Percentiles rank a stretch among this genome's conserved stretches.
These are phyloP conservation scores for Hermetia illucens DNA, from an alignment of 1,140 invertebrate species.

Conservation along the genomic window DNA sequence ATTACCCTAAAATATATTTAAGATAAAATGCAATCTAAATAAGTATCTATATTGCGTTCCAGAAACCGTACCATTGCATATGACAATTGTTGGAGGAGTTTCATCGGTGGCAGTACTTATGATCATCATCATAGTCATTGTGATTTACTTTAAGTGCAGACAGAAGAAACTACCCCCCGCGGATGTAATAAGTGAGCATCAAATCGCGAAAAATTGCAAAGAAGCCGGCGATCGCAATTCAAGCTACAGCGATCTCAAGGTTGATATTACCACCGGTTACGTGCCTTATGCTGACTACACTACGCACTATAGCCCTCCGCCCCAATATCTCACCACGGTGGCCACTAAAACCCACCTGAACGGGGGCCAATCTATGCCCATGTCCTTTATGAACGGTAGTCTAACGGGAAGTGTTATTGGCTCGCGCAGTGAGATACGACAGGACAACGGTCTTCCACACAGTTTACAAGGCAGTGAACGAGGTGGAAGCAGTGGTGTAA, in stretches of 20 bases:
- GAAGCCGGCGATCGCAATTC: conserved; percentile 73
- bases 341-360: conserved; percentile 27
- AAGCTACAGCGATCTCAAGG: conserved; percentile 82
- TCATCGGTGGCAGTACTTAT: conserved; percentile 20
- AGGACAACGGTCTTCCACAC: conserved; percentile 26
- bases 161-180: conserved; percentile 26
- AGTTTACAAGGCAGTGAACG: conserved; percentile 16
- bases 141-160: conserved; percentile 25
- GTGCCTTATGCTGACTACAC: conserved; percentile 78
- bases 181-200: conserved; percentile 28
- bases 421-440: conserved; percentile 19
- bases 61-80: conserved; percentile 22
- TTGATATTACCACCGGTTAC: conserved; percentile 77
- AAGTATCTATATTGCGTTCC: too few relatives aligned
- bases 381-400: conserved; percentile 27
- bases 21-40: too few relatives aligned
- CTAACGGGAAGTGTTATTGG: conserved; percentile 27
- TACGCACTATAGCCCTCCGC: conserved; percentile 60
- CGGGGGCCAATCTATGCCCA: conserved; percentile 21
- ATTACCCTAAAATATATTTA: too few relatives aligned
- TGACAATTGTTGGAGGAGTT: conserved; percentile 22
- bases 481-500: conserved; percentile 19
- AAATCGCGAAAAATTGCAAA: conserved; percentile 23
- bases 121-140: conserved; percentile 18
- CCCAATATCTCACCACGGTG: conserved; percentile 22